Evolutionary conservation across 1,140 invertebrate species (phyloP).

Genomic region (Mycetomoellerius zeteki): DNA sequence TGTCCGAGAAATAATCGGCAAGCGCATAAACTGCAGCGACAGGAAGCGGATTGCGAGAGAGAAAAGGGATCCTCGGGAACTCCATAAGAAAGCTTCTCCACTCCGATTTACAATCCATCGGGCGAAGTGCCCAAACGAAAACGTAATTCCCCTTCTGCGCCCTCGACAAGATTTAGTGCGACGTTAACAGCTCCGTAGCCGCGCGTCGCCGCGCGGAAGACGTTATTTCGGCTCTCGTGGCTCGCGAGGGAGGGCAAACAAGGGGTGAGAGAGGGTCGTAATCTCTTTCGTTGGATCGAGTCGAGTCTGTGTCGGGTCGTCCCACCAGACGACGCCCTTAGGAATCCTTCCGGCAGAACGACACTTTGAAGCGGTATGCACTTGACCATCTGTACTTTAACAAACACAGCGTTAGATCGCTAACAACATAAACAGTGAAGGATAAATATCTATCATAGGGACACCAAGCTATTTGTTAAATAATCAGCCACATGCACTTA

Average conservation of each 20-base stretch:
- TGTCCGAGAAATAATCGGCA: slow-evolving; percentile 34
- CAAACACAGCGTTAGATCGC: slow-evolving; percentile 22
- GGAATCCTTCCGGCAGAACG: slow-evolving; percentile 24
- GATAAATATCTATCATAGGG: not conserved
- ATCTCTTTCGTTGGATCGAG: slow-evolving; percentile 68
- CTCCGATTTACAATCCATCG: slow-evolving; percentile 65
- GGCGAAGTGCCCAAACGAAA: slow-evolving; percentile 63
- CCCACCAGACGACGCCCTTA: slow-evolving; percentile 24
- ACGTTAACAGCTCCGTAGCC: slow-evolving; percentile 64
- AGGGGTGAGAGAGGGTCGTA: slow-evolving; percentile 69
- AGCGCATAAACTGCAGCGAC: slow-evolving; percentile 47
- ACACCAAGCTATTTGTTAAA: not conserved
- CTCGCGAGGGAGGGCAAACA: slow-evolving; percentile 68
- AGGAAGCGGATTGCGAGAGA: slow-evolving; percentile 49
- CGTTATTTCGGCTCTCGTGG: slow-evolving; percentile 71
- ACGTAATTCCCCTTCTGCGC: slow-evolving; percentile 60
- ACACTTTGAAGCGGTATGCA: slow-evolving; percentile 20
- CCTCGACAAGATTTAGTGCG: slow-evolving; percentile 63
- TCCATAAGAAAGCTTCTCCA: slow-evolving; percentile 54
- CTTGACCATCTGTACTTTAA: slow-evolving; percentile 23
- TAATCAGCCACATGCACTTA: not conserved
- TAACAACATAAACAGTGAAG: slow-evolving; percentile 22
- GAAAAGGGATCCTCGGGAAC: slow-evolving; percentile 38
- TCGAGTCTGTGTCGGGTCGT: slow-evolving; percentile 11
- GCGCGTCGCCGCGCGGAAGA: slow-evolving; percentile 57